Base-by-base conservation (phyloP, 2,797 vertebrate species). In the Hafferia zeledoni region DNA sequence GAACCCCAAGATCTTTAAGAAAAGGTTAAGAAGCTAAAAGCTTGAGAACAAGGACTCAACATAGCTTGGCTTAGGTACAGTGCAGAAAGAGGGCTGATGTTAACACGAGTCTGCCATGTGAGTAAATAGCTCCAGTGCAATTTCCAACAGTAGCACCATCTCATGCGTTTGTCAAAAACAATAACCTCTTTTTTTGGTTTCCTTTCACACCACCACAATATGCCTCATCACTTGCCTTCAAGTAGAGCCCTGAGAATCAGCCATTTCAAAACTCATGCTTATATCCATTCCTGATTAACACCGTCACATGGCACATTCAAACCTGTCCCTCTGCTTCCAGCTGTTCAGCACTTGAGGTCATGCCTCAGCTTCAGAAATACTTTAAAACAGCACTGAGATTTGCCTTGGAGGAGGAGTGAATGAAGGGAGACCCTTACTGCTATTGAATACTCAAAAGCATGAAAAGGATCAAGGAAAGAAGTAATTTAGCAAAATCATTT, bases 221-320 rank as follows among this genome's bases (percentile, higher is more conserved):
- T 19, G 53, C 22, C 44, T 61, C 59, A 79, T 71, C 76, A 78
- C 35, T 39, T 79, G 16, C 33, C 79, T 88, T 71, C 65, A 75
- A 59, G 82, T 87, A 88, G 81, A 67, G 14, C 18, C 27, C 39
- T 24, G 61, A 86, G 69, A 96, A 90, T 39, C 25, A 83, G 49
- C 56, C 57, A 63, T 78, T 81, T 93, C 80, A 65, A 79, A 93
- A 17, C 23, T 85, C 17, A 0, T 18, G 33, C 71, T 77, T 86
- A 55, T 37, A 91, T 76, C 39, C 16, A 30, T 11, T 76, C 47
- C 46, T 41, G 20, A 76, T 88, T 69, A 90, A 75, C 41, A 50
- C 28, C 59, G 41, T 59, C 67, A 87, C 17, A 55, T 0, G 1
- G 55, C 46, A 87, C 37, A 91, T 31, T 30, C 47, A 89, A 65